Evolutionary conservation across 2,113 vertebrate genomes (phyloP).

Genomic region (Picathartes gymnocephalus): DNA sequence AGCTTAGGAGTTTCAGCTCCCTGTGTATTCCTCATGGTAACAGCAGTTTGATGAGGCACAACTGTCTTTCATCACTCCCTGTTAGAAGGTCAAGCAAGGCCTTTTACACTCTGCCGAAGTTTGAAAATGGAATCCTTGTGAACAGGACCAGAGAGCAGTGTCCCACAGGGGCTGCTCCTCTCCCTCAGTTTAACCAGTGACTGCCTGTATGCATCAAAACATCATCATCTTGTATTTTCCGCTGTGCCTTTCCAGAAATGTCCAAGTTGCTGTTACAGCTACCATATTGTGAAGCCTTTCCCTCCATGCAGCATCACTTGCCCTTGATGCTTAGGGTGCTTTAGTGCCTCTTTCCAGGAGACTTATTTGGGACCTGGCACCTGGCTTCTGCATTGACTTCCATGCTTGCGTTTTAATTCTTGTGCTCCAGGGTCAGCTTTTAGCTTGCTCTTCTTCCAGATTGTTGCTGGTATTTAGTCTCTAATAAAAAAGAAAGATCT

Average conservation of each 20-base stretch:
- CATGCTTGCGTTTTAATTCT: neutral
- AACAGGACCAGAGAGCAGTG: neutral
- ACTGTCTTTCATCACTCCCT: neutral
- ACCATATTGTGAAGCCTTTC: neutral
- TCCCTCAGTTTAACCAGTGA: neutral
- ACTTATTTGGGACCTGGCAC: neutral
- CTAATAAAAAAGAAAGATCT: conserved; percentile 35
- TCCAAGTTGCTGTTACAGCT: neutral
- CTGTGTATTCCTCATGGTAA: neutral
- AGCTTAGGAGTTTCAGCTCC: neutral
- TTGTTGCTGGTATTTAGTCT: neutral
- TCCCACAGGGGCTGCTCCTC: neutral
- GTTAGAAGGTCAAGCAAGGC: neutral
- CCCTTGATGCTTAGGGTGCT: neutral
- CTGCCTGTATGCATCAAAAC: neutral
- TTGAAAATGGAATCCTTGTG: neutral
- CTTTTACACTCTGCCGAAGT: neutral
- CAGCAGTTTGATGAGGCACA: neutral
- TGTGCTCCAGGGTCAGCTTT: neutral
- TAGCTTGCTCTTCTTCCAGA: neutral
- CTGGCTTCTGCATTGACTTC: neutral
- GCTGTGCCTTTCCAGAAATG: neutral
- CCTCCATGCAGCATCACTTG: neutral
- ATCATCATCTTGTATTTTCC: neutral
- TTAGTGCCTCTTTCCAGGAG: neutral